Conservation (phyloP, 2,113 vertebrate species). For the Cottus gobio region DNA sequence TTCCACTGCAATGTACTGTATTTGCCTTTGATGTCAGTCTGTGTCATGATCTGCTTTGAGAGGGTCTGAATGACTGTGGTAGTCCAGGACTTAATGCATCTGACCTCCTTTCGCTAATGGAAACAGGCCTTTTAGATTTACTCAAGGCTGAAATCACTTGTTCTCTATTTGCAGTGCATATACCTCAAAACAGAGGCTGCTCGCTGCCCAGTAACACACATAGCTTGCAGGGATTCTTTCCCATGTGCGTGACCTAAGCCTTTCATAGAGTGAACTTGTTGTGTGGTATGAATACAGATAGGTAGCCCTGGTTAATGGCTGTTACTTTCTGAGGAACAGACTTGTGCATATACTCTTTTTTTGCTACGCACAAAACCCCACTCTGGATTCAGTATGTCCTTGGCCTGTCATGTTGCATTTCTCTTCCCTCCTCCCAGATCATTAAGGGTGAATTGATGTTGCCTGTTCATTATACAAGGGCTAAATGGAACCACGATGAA, state of each 20-base stretch:
- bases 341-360: slow-evolving; percentile 31
- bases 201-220: slow-evolving; percentile 42
- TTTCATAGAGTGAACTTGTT: slow-evolving; percentile 55
- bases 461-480: slow-evolving; percentile 75
- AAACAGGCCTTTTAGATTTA: slow-evolving; percentile 78
- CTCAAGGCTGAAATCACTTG: slow-evolving; percentile 80
- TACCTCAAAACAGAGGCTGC: slow-evolving; percentile 56
- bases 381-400: slow-evolving; percentile 65
- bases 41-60: slow-evolving; percentile 57
- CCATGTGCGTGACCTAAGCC: slow-evolving; percentile 60
- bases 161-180: slow-evolving; percentile 67
- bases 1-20: background rate
- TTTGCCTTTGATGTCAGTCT: slow-evolving; percentile 53
- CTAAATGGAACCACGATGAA: slow-evolving; percentile 78
- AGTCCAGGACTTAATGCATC: slow-evolving; percentile 72
- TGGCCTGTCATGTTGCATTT: slow-evolving; percentile 79
- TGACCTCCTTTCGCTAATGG: slow-evolving; percentile 83
- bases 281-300: slow-evolving; percentile 71
- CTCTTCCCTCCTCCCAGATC: slow-evolving; percentile 56
- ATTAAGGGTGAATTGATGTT: slow-evolving; percentile 73
- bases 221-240: slow-evolving; percentile 62
- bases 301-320: slow-evolving; percentile 49
- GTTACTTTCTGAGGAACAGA: slow-evolving; percentile 34
- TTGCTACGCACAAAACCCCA: slow-evolving; percentile 22
- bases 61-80: slow-evolving; percentile 60